phyloP scores from a whole-genome alignment of 2,888 invertebrate genomes.

The Stratiomys singularior region DNA sequence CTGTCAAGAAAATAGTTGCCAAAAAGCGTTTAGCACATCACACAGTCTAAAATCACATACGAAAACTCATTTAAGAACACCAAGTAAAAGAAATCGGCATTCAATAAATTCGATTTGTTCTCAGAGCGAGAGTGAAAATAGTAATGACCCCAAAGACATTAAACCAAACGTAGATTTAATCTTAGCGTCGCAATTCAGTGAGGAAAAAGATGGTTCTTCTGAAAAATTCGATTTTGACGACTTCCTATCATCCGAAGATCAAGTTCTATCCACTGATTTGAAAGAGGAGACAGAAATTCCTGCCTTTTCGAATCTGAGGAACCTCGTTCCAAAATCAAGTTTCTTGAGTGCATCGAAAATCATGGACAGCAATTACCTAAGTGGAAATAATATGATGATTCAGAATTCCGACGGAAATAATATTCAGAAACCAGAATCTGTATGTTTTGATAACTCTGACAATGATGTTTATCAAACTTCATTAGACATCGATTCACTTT shows the following conservation, averaged over 20 bases:
- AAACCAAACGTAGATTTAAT: not conserved
- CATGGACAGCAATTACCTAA: not conserved
- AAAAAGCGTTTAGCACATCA: slow-evolving; percentile 83
- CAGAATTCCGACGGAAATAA: not conserved
- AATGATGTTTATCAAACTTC: not conserved
- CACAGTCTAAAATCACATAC: slow-evolving; percentile 84
- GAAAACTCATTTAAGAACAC: slow-evolving; percentile 75
- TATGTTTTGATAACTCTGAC: not conserved
- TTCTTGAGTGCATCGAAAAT: not conserved
- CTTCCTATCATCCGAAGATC: not conserved
- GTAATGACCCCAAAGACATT: slow-evolving; percentile 4
- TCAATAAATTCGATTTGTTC: not conserved
- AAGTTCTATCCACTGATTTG: not conserved
- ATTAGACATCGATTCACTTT: not conserved
- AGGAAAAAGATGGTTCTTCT: not conserved
- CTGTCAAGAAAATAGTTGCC: slow-evolving; percentile 76
- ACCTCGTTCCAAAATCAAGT: not conserved
- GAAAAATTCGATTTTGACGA: not conserved
- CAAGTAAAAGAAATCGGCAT: slow-evolving; percentile 47
- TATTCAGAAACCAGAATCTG: not conserved
- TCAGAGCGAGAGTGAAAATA: slow-evolving; percentile 37
- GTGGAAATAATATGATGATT: not conserved
- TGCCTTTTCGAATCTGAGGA: not conserved
- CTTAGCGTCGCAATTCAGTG: not conserved
- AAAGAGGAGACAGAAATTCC: not conserved